Conservation (phyloP, 2,113 vertebrate genomes). For the Periophthalmus modestus region DNA sequence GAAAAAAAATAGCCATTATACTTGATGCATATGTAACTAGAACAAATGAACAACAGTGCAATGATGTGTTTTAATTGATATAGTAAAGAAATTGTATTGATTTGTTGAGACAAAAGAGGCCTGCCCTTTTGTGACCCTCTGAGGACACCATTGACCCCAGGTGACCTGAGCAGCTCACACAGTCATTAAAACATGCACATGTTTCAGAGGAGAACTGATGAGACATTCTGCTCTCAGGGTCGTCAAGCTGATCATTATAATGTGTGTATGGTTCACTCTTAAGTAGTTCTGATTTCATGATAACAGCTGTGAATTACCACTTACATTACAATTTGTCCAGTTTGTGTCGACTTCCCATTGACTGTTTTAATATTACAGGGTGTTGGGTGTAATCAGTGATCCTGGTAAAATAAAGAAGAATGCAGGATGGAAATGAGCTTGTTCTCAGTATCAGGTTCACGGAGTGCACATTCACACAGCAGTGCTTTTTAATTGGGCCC, state of each 20-base stretch:
- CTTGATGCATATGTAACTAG: too few species aligned
- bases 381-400: background rate
- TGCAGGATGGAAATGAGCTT: slow-evolving; percentile 43
- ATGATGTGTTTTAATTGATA: too few species aligned
- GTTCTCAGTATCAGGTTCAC: slow-evolving; percentile 41
- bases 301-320: background rate
- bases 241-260: background rate
- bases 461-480: slow-evolving; percentile 46
- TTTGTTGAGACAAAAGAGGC: too few species aligned
- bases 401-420: slow-evolving; percentile 25
- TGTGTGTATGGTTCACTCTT: background rate
- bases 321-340: too few species aligned
- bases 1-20: too few species aligned
- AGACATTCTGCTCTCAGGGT: background rate
- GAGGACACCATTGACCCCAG: too few species aligned
- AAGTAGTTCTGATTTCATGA: background rate
- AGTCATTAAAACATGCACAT: background rate
- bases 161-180: too few species aligned
- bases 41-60: too few species aligned
- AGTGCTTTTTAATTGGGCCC: slow-evolving; percentile 73
- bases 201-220: background rate
- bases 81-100: too few species aligned
- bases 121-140: too few species aligned
- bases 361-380: slow-evolving; percentile 6
- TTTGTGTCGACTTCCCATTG: slow-evolving; percentile 1